Conservation (phyloP, 2,888 invertebrate species). For the Caradrina clavipalpis region DNA sequence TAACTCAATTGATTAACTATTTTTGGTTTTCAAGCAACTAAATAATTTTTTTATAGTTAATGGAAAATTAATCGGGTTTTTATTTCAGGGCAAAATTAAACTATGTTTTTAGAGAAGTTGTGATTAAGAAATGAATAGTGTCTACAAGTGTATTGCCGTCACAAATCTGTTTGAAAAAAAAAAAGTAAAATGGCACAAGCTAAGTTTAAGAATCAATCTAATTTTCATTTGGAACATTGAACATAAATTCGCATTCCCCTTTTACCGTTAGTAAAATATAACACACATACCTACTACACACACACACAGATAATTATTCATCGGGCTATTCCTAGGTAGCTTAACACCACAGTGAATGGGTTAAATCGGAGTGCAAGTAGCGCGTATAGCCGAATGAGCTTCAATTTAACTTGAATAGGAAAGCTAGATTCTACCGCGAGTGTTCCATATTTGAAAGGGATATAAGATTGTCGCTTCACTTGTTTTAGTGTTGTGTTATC, state of each 20-base stretch:
- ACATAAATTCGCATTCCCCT: neutral
- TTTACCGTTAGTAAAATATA: neutral
- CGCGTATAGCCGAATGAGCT: slow-evolving; percentile 27
- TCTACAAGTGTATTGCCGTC: too few species aligned
- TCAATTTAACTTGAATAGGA: slow-evolving; percentile 20
- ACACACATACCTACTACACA: neutral
- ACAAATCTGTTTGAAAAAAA: too few species aligned
- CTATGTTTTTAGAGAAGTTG: too few species aligned
- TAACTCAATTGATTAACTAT: too few species aligned
- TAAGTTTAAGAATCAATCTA: too few species aligned
- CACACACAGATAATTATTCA: slow-evolving; percentile 22
- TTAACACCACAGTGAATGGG: slow-evolving; percentile 26
- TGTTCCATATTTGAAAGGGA: neutral
- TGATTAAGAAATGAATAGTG: too few species aligned
- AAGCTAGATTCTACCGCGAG: neutral
- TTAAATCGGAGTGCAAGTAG: slow-evolving; percentile 32
- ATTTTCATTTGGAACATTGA: too few species aligned
- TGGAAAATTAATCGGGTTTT: too few species aligned
- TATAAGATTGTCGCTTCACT: neutral
- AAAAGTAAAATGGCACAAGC: too few species aligned
- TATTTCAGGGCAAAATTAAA: too few species aligned
- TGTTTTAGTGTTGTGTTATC: slow-evolving; percentile 10
- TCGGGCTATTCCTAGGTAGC: slow-evolving; percentile 1
- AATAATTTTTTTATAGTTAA: too few species aligned
- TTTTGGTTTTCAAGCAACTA: too few species aligned